phyloP scores from a whole-genome alignment of 1,140 invertebrate species.

The Brachionus paranguensis region DNA sequence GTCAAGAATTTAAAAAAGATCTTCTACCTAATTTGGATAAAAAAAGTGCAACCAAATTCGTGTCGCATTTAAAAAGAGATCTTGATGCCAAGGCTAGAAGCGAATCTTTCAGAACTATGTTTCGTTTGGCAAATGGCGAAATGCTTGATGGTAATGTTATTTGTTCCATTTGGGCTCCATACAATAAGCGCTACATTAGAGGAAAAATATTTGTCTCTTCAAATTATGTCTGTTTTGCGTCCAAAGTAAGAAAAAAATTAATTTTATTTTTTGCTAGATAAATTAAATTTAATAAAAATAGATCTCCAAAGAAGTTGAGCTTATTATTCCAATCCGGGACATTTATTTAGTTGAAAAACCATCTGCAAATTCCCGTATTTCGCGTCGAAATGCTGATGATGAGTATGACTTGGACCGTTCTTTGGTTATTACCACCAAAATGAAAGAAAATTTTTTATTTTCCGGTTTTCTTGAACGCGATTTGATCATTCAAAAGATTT shows the following conservation, averaged over 20 bases:
- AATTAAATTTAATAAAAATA: conserved; percentile 48
- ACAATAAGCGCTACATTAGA: conserved; percentile 78
- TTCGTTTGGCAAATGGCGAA: conserved; percentile 76
- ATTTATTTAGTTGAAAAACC: conserved; percentile 68
- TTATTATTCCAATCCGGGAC: conserved; percentile 81
- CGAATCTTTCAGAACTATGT: conserved; percentile 70
- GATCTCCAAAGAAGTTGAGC: conserved; percentile 72
- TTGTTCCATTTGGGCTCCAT: conserved; percentile 87
- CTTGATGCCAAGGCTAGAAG: conserved; percentile 86
- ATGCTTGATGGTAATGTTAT: conserved; percentile 86
- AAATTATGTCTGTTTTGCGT: conserved; percentile 92
- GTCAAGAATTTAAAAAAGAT: conserved; percentile 37
- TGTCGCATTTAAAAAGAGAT: conserved; percentile 82
- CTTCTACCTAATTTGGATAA: conserved; percentile 48
- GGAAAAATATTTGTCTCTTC: conserved; percentile 86
- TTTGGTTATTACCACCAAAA: conserved; percentile 73
- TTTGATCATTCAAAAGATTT: conserved; percentile 81
- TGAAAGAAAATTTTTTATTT: conserved; percentile 77
- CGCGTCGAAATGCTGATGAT: conserved; percentile 59
- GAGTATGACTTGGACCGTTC: conserved; percentile 64
- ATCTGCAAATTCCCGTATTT: neutral
- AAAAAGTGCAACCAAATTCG: conserved; percentile 76
- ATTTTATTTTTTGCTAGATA: neutral
- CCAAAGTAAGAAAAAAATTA: conserved; percentile 63
- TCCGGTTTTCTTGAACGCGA: conserved; percentile 78